Evolutionary conservation across 2,797 vertebrate species (phyloP), one percentile per base, ranked within the genome.

Genomic region (Sarcophilus harrisii): DNA sequence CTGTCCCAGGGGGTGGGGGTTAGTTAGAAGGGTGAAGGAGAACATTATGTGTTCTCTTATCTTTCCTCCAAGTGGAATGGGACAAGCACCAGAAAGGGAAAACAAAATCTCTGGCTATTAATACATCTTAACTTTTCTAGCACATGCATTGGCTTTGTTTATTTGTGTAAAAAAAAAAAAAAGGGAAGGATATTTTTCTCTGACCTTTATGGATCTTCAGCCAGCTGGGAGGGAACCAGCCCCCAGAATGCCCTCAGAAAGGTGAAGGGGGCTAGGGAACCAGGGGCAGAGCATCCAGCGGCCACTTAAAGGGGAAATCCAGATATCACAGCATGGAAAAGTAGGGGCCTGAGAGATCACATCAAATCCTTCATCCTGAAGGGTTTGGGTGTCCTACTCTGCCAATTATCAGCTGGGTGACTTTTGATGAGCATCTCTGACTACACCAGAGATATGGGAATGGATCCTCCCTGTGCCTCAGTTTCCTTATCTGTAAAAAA

Each of bases 21-120:
- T 6, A 91, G 66, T n/a, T 3, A 45, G 38, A 10, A 45, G 97
- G 97, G 95, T 95, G 96, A 92, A 95, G 96, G 96, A 96, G 98
- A 98, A 98, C 97, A 98, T 98, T 98, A 97, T 98, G 98, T 98
- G 98, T 98, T 98, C 98, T 96, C 98, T 98, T 98, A 98, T 98
- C 98, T 98, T 97, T 97, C 97, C 55, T 93, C 93, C 98, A 95
- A 94, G 94, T 97, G 97, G 98, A 98, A 97, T 96, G 98, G 98
- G 98, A 98, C 98, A 98, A 98, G 98, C 98, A 96, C 98, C 98
- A 98, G 98, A 97, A 98, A 97, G 98, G 96, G 98, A 98, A 98
- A 98, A 98, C 98, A 98, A 97, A 98, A 98, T 98, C 97, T 98
- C 98, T 97, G 98, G 98, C 98, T 99, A 99, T 99, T 99, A 99